These are phyloP conservation scores for Trichogramma pretiosum DNA, from an alignment of 1,140 invertebrate species.

Conservation along the genomic window DNA sequence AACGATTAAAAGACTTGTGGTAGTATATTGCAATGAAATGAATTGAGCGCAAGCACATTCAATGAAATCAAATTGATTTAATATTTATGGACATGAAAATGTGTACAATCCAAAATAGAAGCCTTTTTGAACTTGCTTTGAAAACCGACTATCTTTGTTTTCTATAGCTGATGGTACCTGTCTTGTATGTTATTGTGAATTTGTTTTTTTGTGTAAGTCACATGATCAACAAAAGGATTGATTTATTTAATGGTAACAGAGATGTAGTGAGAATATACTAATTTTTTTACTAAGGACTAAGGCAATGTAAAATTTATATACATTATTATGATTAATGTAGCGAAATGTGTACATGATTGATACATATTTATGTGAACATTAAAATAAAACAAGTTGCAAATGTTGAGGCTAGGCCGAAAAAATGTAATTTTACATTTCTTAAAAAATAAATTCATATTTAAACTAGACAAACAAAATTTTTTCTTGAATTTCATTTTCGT, in stretches of 20 bases:
- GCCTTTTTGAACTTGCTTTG: no score
- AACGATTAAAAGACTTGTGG: no score
- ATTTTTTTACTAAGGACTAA: constrained; percentile 19
- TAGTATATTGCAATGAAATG: no score
- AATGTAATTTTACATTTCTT: constrained; percentile 8
- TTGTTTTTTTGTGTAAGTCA: constrained; percentile 14
- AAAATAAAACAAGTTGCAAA: constrained; percentile 4
- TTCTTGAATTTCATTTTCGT: no score
- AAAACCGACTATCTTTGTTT: no score
- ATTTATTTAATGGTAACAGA: constrained; percentile 16
- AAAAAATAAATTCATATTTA: constrained; percentile 11
- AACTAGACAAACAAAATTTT: no score
- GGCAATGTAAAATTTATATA: constrained; percentile 20
- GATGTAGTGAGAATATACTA: constrained; percentile 17
- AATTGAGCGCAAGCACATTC: no score
- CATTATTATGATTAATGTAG: constrained; percentile 16
- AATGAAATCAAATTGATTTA: no score
- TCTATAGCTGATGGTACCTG: constrained; percentile 9
- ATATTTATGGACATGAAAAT: no score
- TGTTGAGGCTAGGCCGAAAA: constrained; percentile 4
- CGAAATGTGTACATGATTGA: constrained; percentile 13
- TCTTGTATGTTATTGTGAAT: constrained; percentile 10
- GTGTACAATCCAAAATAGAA: no score
- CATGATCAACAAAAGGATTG: constrained; percentile 10
- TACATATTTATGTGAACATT: constrained; percentile 12